A percentile compares a stretch with the other conserved stretches of the same genome.
phyloP scores from a whole-genome alignment of 2,797 vertebrate genomes.

The Fistularia tabacaria region DNA sequence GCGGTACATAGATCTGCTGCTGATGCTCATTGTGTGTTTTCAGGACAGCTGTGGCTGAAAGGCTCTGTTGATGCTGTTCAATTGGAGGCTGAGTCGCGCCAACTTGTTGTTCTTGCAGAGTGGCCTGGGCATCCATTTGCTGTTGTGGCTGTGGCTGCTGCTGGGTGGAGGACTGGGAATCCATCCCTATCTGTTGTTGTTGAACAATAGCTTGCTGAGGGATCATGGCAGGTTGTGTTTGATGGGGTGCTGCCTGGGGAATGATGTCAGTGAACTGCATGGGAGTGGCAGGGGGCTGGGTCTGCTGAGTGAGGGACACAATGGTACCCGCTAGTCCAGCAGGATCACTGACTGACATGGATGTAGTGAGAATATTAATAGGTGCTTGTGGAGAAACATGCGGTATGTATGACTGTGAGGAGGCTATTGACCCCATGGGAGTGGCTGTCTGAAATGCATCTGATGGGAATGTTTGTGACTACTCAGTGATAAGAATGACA shows the following conservation, averaged over 20 bases:
- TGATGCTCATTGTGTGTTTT: conserved; percentile 55
- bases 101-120: conserved; percentile 57
- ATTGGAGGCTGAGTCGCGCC: conserved; percentile 47
- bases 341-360: conserved; percentile 68
- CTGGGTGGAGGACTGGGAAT: conserved; percentile 57
- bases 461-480: conserved; percentile 73
- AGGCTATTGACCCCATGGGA: conserved; percentile 59
- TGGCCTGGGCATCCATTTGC: conserved; percentile 61
- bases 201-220: conserved; percentile 67
- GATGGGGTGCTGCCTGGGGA: conserved; percentile 65
- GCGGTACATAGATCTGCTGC: conserved; percentile 59
- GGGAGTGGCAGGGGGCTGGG: conserved; percentile 66
- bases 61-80: conserved; percentile 62
- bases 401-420: conserved; percentile 72
- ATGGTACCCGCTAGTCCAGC: conserved; percentile 58
- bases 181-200: conserved; percentile 68
- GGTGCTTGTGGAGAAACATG: conserved; percentile 72
- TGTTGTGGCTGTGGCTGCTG: conserved; percentile 61
- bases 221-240: conserved; percentile 64
- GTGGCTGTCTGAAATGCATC: conserved; percentile 68
- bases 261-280: conserved; percentile 70
- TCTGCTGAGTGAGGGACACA: conserved; percentile 65
- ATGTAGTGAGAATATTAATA: conserved; percentile 63
- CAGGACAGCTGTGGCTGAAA: conserved; percentile 53
- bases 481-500: conserved; percentile 51